Percentiles rank a stretch among this genome's conserved stretches.
phyloP scores from a whole-genome alignment of 2,888 invertebrate species.

The Euphydryas editha region DNA sequence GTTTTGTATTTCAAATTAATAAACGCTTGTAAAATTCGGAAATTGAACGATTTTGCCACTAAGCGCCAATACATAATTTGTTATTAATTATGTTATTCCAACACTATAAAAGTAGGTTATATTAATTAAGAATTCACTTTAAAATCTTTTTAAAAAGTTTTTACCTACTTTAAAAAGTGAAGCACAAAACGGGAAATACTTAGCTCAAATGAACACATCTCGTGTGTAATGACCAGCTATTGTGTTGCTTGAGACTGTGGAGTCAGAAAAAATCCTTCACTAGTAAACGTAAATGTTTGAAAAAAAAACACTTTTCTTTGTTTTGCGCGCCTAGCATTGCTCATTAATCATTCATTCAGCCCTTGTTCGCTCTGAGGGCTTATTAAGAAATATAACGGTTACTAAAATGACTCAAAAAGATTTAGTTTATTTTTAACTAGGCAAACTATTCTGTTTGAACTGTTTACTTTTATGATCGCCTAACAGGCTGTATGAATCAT shows the following conservation, averaged over 20 bases:
- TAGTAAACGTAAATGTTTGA: slow-evolving; percentile 13
- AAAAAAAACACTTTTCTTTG: slow-evolving; percentile 17
- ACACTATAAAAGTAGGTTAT: not conserved
- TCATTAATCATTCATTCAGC: slow-evolving; percentile 19
- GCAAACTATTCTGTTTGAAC: no score
- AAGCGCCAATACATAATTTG: no score
- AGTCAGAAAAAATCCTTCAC: slow-evolving; percentile 7
- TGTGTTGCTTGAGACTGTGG: not conserved
- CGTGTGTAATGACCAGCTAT: slow-evolving; percentile 5
- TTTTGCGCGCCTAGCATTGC: slow-evolving; percentile 15
- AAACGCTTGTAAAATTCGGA: no score
- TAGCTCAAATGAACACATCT: slow-evolving; percentile 12
- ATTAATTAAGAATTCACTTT: slow-evolving; percentile 1
- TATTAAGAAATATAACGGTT: slow-evolving; percentile 16
- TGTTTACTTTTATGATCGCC: no score
- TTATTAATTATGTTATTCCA: no score
- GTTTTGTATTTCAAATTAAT: no score
- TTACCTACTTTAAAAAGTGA: no score
- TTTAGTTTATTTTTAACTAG: not conserved
- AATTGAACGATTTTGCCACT: no score
- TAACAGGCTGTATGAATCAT: no score
- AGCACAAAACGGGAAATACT: slow-evolving; percentile 2
- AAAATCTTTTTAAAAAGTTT: slow-evolving; percentile 1
- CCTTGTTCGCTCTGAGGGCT: slow-evolving; percentile 20
- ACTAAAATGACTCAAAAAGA: not conserved